Base-by-base conservation (phyloP, 2,888 invertebrate genomes). In the Volucella bombylans region DNA sequence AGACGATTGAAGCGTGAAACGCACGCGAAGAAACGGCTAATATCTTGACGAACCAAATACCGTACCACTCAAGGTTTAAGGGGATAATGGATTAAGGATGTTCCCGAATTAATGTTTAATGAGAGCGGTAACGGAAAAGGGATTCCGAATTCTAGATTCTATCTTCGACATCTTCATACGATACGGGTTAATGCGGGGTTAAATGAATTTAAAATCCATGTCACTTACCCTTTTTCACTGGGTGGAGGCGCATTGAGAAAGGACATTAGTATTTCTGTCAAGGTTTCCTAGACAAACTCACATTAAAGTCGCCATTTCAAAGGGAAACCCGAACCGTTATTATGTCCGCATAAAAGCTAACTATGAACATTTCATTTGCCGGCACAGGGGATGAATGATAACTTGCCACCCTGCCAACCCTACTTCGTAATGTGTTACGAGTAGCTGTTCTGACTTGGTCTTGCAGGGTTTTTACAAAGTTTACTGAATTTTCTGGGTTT, bases 11-110 rank as follows among this genome's bases (percentile, higher is more conserved):
- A 74, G 73, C 72, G 64, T 80, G 55, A 80, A 79, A 80, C 78
- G 79, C 57, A 57, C 50, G 15, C 12, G 43, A 73, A 54, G 15
- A 67, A 23, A 52, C 39, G 31, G 6, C 54, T 49, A 65, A 62
- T 41, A 67, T 73, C 82, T 68, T 79, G 78, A 82, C 72, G 72
- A 68, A 38, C 62, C 47, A 68, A 62, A 55, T 45, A 50, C 45
- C 12, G 59, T 57, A 65, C 74, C 54, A 55, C 54, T 64, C 68
- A 59, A 31, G 31, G 31, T 6, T 6, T 31, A 6, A 6, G 73
- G 49, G 65, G 73, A 76, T 83, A 83, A 83, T 83, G 83, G 83
- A 80, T 83, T 83, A 83, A 83, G 74, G 83, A 83, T 83, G 83
- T 80, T 71, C 18, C 47, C 43, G 59, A 80, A 80, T 83, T 69